Evolutionary conservation across 2,888 invertebrate species (phyloP), one percentile per base, ranked within the genome.

Genomic region (Caenorhabditis uteleia): DNA sequence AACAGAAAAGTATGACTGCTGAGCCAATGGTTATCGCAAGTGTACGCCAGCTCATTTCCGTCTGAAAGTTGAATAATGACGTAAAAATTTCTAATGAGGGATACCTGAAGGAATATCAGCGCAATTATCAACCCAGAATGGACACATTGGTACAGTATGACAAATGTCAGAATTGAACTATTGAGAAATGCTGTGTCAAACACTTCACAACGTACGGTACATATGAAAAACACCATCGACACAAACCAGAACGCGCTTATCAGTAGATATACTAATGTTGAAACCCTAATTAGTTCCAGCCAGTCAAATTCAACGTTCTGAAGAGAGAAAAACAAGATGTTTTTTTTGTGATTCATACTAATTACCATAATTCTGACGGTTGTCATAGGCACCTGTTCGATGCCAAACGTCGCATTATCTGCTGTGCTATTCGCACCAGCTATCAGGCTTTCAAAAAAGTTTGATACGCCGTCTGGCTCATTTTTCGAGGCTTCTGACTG

Each of bases 51-150:
- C 53, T 47, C 57, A 72, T 54, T 51, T 66, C 56, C 26, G 58
- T 54, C 66, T 69, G 33, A 36, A 65, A 50, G 12, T n/a, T 18
- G 39, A 27, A 29, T 26, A 23, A 40, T 20, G 39, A 36, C 6
- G 7, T 3, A 20, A 16, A 31, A 16, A 36, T 48, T 51, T 36
- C 25, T 31, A 20, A n/a, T n/a, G n/a, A n/a, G n/a, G n/a, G 1
- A 14, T 61, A 79, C 80, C 70, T 79, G 77, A n/a, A 74, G 75
- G 45, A 73, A 77, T 7, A 81, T 64, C 18, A 79, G 47, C 0
- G 75, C 57, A 0, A 62, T 66, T 7, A 77, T 70, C 7, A 77
- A 60, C 12, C 68, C 40, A 0, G 78, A 71, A 45, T 79, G 78
- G 14, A 76, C 61, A 1, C 77, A 43, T 12, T 67, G 54, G 44